These are phyloP conservation scores for Vannuccia rotundouncinata DNA, from an alignment of 2,888 invertebrate species.

Conservation along the genomic window DNA sequence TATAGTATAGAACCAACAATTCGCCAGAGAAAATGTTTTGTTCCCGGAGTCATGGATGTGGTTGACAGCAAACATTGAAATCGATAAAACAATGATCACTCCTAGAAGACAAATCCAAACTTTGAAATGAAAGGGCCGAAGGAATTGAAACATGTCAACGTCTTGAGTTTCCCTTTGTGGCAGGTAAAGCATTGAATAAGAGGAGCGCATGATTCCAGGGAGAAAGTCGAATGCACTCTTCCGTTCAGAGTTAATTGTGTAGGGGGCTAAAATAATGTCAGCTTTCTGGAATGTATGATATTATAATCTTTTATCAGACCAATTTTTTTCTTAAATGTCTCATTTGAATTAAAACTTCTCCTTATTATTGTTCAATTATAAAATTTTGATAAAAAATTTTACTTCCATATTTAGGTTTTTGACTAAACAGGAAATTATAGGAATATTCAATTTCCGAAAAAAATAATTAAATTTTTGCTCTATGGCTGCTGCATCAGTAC, in stretches of 20 bases:
- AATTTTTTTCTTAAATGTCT: neutral
- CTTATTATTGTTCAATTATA: neutral
- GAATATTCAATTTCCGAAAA: too few relatives aligned
- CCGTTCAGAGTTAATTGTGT: neutral
- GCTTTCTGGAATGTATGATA: neutral
- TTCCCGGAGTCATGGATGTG: neutral
- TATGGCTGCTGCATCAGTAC: too few relatives aligned
- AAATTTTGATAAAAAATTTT: too few relatives aligned
- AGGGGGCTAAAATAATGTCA: neutral
- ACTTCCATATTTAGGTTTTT: neutral
- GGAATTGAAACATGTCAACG: neutral
- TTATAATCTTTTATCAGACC: neutral
- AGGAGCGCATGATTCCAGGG: neutral
- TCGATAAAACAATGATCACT: neutral
- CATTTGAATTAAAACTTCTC: neutral
- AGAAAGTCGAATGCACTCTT: neutral
- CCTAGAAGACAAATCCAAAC: neutral
- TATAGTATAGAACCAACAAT: neutral
- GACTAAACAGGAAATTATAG: too few relatives aligned
- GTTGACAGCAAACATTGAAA: neutral
- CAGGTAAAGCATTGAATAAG: neutral
- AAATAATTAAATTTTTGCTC: too few relatives aligned
- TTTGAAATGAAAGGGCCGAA: neutral
- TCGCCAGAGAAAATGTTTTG: neutral
- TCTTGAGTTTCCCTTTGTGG: neutral